Evolutionary conservation across 2,113 vertebrate genomes (phyloP).

Genomic region (Labeo catla): DNA sequence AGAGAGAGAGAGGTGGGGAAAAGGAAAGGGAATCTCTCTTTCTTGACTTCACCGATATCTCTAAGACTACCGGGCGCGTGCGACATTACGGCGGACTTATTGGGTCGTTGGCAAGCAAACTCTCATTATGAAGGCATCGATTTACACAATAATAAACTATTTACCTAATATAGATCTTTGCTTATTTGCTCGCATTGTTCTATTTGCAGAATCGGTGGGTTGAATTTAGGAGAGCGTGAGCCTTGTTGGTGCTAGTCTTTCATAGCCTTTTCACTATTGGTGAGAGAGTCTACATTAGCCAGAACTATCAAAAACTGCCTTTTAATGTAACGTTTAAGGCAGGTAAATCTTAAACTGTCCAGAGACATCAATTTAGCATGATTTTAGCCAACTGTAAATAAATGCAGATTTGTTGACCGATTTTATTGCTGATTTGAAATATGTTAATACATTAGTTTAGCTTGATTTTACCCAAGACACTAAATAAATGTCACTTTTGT

Average conservation of each 20-base stretch:
- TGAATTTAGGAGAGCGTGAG: background rate
- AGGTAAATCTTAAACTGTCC: background rate
- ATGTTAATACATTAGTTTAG: background rate
- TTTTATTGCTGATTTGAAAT: background rate
- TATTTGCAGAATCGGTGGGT: background rate
- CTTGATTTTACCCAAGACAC: background rate
- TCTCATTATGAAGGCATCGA: conserved; percentile 34
- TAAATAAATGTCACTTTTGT: background rate
- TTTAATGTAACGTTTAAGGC: background rate
- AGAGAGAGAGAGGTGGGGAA: conserved; percentile 65
- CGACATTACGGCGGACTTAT: background rate
- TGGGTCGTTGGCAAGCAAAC: conserved; percentile 24
- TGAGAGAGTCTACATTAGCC: background rate
- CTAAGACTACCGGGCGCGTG: conserved; percentile 29
- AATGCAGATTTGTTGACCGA: background rate
- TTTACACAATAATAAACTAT: conserved; percentile 24
- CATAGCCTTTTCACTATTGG: background rate
- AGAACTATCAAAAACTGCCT: background rate
- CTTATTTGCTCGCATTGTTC: background rate
- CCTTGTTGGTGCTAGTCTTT: background rate
- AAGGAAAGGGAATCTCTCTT: background rate
- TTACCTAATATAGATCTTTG: conserved; percentile 34
- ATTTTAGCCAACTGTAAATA: background rate
- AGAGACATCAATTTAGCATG: background rate
- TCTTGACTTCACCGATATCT: conserved; percentile 17